These are phyloP conservation scores for Betta splendens DNA, from an alignment of 2,797 vertebrate species.

Conservation along the genomic window DNA sequence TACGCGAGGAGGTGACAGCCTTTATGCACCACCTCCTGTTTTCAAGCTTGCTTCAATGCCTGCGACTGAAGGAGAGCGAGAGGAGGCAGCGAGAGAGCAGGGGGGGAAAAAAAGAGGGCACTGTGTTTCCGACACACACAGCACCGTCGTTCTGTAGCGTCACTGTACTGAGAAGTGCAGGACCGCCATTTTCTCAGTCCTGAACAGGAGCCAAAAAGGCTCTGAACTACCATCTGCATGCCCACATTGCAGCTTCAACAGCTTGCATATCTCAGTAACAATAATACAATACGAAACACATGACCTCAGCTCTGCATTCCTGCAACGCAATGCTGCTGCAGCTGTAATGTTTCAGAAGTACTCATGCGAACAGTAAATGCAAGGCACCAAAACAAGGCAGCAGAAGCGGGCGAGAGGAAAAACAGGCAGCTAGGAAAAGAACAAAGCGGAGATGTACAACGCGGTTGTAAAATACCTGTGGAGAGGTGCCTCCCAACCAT, in stretches of 20 bases:
- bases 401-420: conserved; percentile 25
- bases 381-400: conserved; percentile 54
- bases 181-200: conserved; percentile 95
- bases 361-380: conserved; percentile 32
- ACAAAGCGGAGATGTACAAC: conserved; percentile 33
- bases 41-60: conserved; percentile 41
- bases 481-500: conserved; percentile 90
- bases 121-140: conserved; percentile 69
- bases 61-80: conserved; percentile 37
- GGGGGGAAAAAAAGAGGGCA: conserved; percentile 51
- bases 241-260: conserved; percentile 43
- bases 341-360: conserved; percentile 34
- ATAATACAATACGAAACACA: conserved; percentile 28
- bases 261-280: conserved; percentile 39
- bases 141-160: conserved; percentile 76
- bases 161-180: conserved; percentile 80
- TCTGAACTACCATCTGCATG: conserved; percentile 77
- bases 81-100: conserved; percentile 41
- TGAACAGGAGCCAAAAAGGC: conserved; percentile 87
- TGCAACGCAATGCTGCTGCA: conserved; percentile 43
- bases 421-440: conserved; percentile 16
- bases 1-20: conserved; percentile 38
- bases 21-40: conserved; percentile 33
- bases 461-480: conserved; percentile 86
- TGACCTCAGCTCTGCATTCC: conserved; percentile 49